Conservation (phyloP, 2,888 invertebrate genomes). For the Eupithecia exiguata region DNA sequence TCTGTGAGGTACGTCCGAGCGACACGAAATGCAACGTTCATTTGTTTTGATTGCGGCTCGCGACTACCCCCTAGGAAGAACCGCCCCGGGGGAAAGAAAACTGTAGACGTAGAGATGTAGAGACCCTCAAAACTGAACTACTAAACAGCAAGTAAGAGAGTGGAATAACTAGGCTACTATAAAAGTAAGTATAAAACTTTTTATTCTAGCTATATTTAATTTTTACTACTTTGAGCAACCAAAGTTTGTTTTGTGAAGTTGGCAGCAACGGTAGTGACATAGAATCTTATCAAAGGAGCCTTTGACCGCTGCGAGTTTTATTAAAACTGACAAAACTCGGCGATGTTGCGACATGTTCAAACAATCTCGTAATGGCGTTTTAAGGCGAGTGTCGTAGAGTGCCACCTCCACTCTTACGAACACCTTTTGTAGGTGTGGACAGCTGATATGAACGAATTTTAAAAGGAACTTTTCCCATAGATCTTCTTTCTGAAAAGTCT, state of each 20-base stretch:
- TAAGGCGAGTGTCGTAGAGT: background rate
- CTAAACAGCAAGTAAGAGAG: too few species aligned
- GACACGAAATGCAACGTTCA: too few species aligned
- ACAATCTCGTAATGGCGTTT: conserved; percentile 11
- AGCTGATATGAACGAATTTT: background rate
- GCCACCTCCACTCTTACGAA: background rate
- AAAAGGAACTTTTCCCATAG: background rate
- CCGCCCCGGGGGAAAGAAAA: too few species aligned
- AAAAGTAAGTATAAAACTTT: background rate
- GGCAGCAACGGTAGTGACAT: background rate
- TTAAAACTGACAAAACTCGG: background rate
- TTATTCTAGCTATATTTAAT: background rate
- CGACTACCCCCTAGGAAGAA: too few species aligned
- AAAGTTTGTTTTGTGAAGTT: background rate
- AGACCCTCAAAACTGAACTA: too few species aligned
- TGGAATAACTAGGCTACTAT: too few species aligned
- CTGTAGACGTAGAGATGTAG: too few species aligned
- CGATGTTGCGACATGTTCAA: conserved; percentile 1
- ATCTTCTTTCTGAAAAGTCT: background rate
- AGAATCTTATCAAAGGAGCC: background rate
- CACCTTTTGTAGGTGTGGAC: background rate
- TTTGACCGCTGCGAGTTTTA: background rate
- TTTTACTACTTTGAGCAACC: background rate
- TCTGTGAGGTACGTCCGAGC: too few species aligned
- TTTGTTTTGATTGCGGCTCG: too few species aligned